phyloP scores from a whole-genome alignment of 2,113 vertebrate genomes.

The Picathartes gymnocephalus region DNA sequence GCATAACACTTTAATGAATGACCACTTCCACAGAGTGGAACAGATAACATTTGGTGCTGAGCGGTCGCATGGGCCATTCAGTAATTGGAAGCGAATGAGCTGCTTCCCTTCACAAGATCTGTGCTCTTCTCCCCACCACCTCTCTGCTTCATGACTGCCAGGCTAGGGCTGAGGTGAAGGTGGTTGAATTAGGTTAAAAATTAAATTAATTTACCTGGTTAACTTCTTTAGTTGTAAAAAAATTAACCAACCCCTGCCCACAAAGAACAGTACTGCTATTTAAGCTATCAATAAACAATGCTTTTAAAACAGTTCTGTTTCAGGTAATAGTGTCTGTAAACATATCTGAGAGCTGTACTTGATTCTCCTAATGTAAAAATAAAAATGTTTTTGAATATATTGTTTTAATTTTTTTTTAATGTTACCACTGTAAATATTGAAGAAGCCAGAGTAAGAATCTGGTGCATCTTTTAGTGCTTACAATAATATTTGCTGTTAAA shows the following conservation, averaged over 20 bases:
- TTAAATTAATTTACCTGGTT: not conserved
- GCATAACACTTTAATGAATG: not conserved
- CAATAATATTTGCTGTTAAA: not conserved
- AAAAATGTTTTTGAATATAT: not conserved
- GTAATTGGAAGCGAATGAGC: not conserved
- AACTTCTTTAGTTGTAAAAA: not conserved
- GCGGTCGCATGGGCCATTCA: rapidly evolving
- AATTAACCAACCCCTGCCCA: not conserved
- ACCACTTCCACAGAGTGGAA: not conserved
- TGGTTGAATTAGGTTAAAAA: not conserved
- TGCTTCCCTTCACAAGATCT: not conserved
- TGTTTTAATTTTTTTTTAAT: not conserved
- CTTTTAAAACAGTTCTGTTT: not conserved
- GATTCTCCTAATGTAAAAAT: not conserved
- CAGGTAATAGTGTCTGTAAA: not conserved
- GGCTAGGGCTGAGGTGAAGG: not conserved
- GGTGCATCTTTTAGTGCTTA: not conserved
- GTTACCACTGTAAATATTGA: not conserved
- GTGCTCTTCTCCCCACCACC: not conserved
- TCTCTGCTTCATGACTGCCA: not conserved
- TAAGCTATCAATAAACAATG: not conserved
- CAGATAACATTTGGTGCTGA: not conserved
- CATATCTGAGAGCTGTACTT: not conserved
- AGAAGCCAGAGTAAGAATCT: not conserved
- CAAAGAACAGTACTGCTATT: not conserved